phyloP scores from a whole-genome alignment of 2,888 invertebrate species.

The Nyleta sp. region DNA sequence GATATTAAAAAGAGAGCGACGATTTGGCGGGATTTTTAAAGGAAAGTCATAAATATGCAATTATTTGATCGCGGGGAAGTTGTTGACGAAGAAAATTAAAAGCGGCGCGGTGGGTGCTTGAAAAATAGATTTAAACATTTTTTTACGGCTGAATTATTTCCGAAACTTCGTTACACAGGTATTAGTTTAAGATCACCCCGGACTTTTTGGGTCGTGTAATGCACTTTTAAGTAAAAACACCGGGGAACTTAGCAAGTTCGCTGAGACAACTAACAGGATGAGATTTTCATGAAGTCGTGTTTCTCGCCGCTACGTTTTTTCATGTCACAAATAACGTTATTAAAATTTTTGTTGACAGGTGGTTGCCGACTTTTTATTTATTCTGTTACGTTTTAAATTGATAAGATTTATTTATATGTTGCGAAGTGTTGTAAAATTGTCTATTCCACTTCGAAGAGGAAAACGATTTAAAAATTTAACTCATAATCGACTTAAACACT shows the following conservation, averaged over 20 bases:
- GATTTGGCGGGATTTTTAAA: too few species aligned
- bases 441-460: too few species aligned
- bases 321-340: neutral
- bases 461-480: too few species aligned
- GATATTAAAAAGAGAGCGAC: too few species aligned
- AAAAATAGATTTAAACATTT: constrained; percentile 2
- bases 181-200: constrained; percentile 8
- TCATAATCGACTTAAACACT: too few species aligned
- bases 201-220: constrained; percentile 12
- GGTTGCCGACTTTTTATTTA: too few species aligned
- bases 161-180: constrained; percentile 5
- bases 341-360: constrained; percentile 7
- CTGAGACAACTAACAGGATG: constrained; percentile 13
- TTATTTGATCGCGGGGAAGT: too few species aligned
- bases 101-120: neutral
- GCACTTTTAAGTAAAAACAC: constrained; percentile 24
- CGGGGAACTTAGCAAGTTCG: neutral
- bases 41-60: too few species aligned
- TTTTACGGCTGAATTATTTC: constrained; percentile 8
- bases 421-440: too few species aligned
- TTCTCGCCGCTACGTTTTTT: neutral
- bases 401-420: too few species aligned
- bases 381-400: too few species aligned
- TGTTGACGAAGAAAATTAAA: neutral
- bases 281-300: constrained; percentile 34